Conservation (phyloP, 2,888 invertebrate genomes). For the Peribatodes rhomboidaria region DNA sequence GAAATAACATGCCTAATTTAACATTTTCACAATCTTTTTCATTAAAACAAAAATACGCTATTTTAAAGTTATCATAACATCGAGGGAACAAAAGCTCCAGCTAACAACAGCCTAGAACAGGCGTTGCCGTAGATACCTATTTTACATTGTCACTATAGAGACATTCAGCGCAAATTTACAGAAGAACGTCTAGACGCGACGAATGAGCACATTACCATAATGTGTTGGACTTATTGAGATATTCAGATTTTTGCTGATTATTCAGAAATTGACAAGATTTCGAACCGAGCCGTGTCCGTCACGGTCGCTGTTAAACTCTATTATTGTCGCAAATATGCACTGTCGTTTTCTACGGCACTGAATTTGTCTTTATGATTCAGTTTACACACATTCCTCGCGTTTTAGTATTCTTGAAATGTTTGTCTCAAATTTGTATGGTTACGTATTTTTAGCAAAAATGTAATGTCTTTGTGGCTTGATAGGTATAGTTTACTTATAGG, state of each 20-base stretch:
- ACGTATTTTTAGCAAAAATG: too few relatives aligned
- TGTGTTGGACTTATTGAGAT: background rate
- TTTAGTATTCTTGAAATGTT: background rate
- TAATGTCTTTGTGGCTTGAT: too few relatives aligned
- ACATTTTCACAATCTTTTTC: background rate
- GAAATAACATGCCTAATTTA: background rate
- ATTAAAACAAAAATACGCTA: background rate
- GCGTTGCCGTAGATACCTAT: background rate
- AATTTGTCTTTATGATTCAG: background rate
- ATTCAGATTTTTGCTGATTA: constrained; percentile 6
- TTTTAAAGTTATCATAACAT: background rate
- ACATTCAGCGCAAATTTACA: background rate
- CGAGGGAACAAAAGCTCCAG: background rate
- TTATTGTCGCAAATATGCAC: constrained; percentile 4
- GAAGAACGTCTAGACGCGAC: background rate
- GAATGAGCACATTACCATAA: constrained; percentile 5
- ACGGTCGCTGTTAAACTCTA: background rate
- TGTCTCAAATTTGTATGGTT: background rate
- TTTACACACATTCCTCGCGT: background rate
- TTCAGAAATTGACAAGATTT: background rate
- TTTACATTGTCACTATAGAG: background rate
- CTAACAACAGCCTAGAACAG: background rate
- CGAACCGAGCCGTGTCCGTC: background rate
- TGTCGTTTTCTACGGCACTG: background rate
- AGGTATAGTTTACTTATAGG: too few relatives aligned